Evolutionary conservation across 1,140 invertebrate genomes (phyloP).

Genomic region (Ptiloglossa arizonensis): DNA sequence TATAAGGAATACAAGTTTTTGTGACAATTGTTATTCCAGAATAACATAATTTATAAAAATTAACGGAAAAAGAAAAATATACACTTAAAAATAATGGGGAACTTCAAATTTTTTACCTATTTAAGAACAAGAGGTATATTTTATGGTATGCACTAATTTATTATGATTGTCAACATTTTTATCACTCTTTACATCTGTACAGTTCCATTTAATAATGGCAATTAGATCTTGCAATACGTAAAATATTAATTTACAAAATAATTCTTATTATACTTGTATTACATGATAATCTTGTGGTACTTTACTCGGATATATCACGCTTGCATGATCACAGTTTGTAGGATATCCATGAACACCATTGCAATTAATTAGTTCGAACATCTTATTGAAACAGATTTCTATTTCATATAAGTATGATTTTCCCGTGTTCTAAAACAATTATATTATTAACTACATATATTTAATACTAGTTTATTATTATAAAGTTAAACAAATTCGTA

Average conservation of each 20-base stretch:
- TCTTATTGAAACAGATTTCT: constrained; percentile 86
- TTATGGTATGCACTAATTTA: neutral
- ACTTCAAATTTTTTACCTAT: neutral
- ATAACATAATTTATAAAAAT: neutral
- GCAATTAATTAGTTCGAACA: constrained; percentile 83
- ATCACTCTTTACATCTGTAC: neutral
- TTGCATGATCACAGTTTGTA: constrained; percentile 84
- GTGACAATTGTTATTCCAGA: constrained; percentile 16
- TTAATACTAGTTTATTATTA: neutral
- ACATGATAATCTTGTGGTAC: constrained; percentile 63
- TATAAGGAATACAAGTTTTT: constrained; percentile 10
- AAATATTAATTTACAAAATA: neutral
- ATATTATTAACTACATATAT: neutral
- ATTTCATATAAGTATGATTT: constrained; percentile 78
- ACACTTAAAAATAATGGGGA: constrained; percentile 17
- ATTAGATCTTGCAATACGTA: too few species aligned
- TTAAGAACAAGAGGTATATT: neutral
- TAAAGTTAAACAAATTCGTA: constrained; percentile 55
- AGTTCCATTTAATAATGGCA: neutral
- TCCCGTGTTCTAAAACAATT: constrained; percentile 78
- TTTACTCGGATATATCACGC: constrained; percentile 83
- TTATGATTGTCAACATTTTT: neutral
- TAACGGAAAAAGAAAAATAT: constrained; percentile 18
- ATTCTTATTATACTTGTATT: constrained; percentile 12
- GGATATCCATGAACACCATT: constrained; percentile 79